A percentile compares a stretch with the other conserved stretches of the same genome.
Evolutionary conservation across 2,113 vertebrate genomes (phyloP).

Genomic region (Galbula dea): DNA sequence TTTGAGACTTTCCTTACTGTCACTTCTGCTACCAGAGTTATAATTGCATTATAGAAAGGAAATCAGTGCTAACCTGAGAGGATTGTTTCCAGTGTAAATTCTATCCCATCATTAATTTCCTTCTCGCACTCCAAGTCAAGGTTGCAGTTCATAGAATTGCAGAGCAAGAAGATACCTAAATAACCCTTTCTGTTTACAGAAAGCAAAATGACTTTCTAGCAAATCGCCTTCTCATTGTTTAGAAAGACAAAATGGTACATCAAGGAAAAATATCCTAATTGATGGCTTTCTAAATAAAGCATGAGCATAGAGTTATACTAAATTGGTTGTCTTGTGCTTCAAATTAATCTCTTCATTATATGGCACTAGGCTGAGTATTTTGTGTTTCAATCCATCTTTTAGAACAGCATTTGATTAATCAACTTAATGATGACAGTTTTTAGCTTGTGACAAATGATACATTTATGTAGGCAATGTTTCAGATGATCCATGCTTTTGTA

Average conservation of each 20-base stretch:
- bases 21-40: slow-evolving; percentile 54
- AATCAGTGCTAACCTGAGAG: slow-evolving; percentile 59
- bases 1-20: slow-evolving; percentile 47
- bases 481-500: slow-evolving; percentile 70
- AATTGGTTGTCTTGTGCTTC: slow-evolving; percentile 79
- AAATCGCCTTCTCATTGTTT: slow-evolving; percentile 64
- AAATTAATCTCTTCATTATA: slow-evolving; percentile 84
- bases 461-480: slow-evolving; percentile 67
- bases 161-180: slow-evolving; percentile 55
- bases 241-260: slow-evolving; percentile 74
- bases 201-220: slow-evolving; percentile 73
- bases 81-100: slow-evolving; percentile 46
- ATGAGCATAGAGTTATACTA: slow-evolving; percentile 70
- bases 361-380: slow-evolving; percentile 74
- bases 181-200: slow-evolving; percentile 69
- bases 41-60: slow-evolving; percentile 58
- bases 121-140: slow-evolving; percentile 47
- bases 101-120: slow-evolving; percentile 66
- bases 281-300: slow-evolving; percentile 79
- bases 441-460: slow-evolving; percentile 72
- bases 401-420: slow-evolving; percentile 77
- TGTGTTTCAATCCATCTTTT: slow-evolving; percentile 78
- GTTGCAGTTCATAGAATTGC: slow-evolving; percentile 60
- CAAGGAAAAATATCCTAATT: slow-evolving; percentile 75
- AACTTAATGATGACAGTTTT: slow-evolving; percentile 77